Percentiles rank a stretch among this genome's conserved stretches.
phyloP scores from a whole-genome alignment of 2,113 vertebrate species.

The Python bivittatus region DNA sequence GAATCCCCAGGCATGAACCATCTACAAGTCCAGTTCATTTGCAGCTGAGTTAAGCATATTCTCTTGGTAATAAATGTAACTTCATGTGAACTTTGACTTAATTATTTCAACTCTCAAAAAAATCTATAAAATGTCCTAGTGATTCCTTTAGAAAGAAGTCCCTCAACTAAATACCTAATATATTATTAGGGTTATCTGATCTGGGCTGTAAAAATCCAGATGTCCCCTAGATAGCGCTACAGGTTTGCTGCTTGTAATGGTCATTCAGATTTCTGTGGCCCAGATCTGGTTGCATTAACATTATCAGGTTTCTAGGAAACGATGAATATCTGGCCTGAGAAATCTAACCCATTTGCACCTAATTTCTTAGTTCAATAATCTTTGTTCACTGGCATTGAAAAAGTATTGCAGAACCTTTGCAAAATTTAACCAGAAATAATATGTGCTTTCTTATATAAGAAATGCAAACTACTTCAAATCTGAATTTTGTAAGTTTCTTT shows the following conservation, averaged over 20 bases:
- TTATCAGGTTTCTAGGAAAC: background rate
- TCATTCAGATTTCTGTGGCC: background rate
- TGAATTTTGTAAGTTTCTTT: background rate
- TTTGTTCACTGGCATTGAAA: background rate
- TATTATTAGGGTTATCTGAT: background rate
- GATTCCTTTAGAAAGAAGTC: background rate
- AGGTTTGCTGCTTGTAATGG: background rate
- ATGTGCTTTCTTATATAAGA: background rate
- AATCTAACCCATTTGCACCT: background rate
- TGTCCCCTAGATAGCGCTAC: background rate
- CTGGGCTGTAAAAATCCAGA: background rate
- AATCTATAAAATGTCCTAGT: background rate
- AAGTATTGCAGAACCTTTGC: background rate
- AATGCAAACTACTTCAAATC: background rate
- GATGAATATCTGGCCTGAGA: background rate
- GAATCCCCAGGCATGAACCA: constrained; percentile 9
- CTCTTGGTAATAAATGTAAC: background rate
- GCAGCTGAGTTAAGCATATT: background rate
- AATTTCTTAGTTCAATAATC: background rate
- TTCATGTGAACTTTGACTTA: background rate
- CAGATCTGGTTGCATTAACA: background rate
- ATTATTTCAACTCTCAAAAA: background rate
- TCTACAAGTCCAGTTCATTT: background rate
- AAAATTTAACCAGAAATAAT: background rate
- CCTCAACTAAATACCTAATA: background rate